A percentile compares a stretch with the other conserved stretches of the same genome.
These are phyloP conservation scores for Nesidiocoris tenuis DNA, from an alignment of 2,888 invertebrate genomes.

Conservation along the genomic window DNA sequence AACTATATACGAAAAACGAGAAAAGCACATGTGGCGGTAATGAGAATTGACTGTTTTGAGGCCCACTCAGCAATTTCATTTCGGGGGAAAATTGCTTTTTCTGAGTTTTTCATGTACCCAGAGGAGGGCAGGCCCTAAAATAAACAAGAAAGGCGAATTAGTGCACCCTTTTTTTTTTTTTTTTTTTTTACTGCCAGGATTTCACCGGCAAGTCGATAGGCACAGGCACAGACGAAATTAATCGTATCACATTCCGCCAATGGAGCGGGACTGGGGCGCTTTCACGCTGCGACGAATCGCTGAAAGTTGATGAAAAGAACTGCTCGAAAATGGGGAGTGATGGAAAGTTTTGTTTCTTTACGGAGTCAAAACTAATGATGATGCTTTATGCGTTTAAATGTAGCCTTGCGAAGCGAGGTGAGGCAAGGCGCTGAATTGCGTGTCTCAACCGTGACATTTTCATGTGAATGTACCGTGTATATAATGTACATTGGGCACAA, in stretches of 20 bases:
- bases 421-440: background rate
- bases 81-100: too few relatives aligned
- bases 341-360: background rate
- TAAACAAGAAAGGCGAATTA: too few relatives aligned
- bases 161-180: too few relatives aligned
- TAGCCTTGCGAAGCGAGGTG: background rate
- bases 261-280: background rate
- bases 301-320: background rate
- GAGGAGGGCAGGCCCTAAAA: too few relatives aligned
- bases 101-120: too few relatives aligned
- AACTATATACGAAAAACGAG: too few relatives aligned
- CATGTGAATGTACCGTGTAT: background rate
- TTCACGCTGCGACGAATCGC: background rate
- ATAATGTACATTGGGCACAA: too few relatives aligned
- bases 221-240: background rate
- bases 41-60: too few relatives aligned
- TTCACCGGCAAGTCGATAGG: background rate
- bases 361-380: background rate
- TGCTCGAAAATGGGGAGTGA: background rate
- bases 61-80: too few relatives aligned
- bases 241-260: background rate
- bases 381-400: background rate
- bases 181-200: background rate
- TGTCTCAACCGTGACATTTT: background rate
- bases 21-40: too few relatives aligned